These are phyloP conservation scores for Crocodylus rhombifer DNA, from an alignment of 2,797 vertebrate species.

Conservation along the genomic window DNA sequence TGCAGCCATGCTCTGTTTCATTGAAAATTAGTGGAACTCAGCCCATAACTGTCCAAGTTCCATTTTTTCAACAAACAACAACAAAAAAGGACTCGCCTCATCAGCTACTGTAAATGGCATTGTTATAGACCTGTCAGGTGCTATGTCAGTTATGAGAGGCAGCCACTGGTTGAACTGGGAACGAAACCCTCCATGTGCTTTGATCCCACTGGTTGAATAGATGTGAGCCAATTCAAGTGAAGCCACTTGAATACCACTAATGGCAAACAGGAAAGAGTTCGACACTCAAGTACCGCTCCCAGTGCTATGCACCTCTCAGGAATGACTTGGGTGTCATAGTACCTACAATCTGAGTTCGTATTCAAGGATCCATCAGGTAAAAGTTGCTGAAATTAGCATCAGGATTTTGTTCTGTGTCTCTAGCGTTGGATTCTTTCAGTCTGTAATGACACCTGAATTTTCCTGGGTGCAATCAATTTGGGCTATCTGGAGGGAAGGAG, in stretches of 20 bases:
- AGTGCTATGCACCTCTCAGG: background rate
- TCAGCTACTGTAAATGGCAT: background rate
- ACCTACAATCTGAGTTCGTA: background rate
- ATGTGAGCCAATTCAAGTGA: accelerated
- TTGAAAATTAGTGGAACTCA: background rate
- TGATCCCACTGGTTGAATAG: accelerated
- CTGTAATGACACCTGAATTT: background rate
- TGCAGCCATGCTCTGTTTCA: background rate
- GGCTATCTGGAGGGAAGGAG: accelerated
- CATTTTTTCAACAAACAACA: too few relatives aligned
- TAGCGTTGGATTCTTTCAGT: accelerated
- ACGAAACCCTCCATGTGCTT: accelerated
- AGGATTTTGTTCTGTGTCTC: background rate
- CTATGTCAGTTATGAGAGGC: accelerated
- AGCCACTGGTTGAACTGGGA: accelerated
- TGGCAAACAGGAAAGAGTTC: background rate
- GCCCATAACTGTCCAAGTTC: background rate
- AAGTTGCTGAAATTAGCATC: background rate
- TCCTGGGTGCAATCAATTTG: too few relatives aligned
- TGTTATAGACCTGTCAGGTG: background rate
- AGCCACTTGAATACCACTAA: accelerated
- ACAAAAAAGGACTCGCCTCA: too few relatives aligned
- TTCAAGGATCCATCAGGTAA: background rate
- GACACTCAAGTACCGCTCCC: accelerated
- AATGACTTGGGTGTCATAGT: background rate